phyloP scores from a whole-genome alignment of 2,113 vertebrate species.

The Pituophis catenifer region DNA sequence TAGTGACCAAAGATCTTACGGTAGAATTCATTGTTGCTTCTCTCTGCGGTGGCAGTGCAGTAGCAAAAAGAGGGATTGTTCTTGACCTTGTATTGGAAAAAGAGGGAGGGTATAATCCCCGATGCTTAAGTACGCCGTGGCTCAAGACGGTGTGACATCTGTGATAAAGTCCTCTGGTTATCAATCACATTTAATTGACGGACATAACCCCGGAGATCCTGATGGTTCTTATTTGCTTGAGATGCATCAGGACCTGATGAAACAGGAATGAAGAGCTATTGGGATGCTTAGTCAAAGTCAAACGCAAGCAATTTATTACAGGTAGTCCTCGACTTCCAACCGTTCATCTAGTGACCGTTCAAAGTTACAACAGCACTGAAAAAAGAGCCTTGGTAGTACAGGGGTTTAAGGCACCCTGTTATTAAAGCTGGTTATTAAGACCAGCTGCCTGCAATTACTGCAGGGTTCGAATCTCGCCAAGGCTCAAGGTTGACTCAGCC shows the following conservation, averaged over 20 bases:
- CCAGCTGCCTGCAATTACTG: too few relatives aligned
- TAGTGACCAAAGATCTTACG: slow-evolving; percentile 44
- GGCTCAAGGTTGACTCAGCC: too few relatives aligned
- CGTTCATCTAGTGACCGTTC: too few relatives aligned
- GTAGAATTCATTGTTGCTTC: slow-evolving; percentile 61
- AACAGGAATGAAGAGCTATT: slow-evolving; percentile 59
- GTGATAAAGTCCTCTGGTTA: slow-evolving; percentile 96
- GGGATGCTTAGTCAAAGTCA: slow-evolving; percentile 53
- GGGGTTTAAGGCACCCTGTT: too few relatives aligned
- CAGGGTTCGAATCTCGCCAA: too few relatives aligned
- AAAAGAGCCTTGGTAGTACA: too few relatives aligned
- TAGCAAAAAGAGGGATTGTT: slow-evolving; percentile 68
- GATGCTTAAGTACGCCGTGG: slow-evolving; percentile 85
- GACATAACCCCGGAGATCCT: slow-evolving; percentile 89
- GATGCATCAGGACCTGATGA: slow-evolving; percentile 85
- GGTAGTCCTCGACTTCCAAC: not conserved
- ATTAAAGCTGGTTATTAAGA: too few relatives aligned
- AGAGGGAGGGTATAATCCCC: slow-evolving; percentile 49
- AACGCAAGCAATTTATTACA: slow-evolving; percentile 33
- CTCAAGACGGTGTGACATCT: slow-evolving; percentile 93
- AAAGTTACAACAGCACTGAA: too few relatives aligned
- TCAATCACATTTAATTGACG: slow-evolving; percentile 95
- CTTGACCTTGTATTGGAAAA: slow-evolving; percentile 63
- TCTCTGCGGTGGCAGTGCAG: slow-evolving; percentile 68
- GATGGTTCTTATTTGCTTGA: slow-evolving; percentile 89